These are phyloP conservation scores for Zophobas morio DNA, from an alignment of 1,140 invertebrate genomes.

Conservation along the genomic window DNA sequence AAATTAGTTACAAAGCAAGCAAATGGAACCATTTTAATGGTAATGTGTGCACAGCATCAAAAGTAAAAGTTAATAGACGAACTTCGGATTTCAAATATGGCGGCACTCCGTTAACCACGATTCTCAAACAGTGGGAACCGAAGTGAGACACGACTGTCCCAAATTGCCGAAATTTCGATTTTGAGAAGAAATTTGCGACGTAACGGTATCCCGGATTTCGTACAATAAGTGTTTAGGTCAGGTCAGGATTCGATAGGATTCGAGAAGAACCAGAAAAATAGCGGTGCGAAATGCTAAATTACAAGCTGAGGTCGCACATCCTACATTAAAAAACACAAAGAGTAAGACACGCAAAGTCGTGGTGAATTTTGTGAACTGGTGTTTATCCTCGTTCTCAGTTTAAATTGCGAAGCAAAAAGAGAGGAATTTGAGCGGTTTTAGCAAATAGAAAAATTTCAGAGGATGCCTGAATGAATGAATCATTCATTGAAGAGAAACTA, in stretches of 20 bases:
- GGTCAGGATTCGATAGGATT: constrained; percentile 9
- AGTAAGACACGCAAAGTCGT: constrained; percentile 15
- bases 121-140: not conserved
- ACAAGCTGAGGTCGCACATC: constrained; percentile 3
- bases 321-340: not conserved
- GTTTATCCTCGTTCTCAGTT: constrained; percentile 10
- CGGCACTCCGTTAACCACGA: not conserved
- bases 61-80: constrained; percentile 39
- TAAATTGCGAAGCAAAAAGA: not conserved
- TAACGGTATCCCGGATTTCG: too few species aligned
- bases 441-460: not conserved
- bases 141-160: not conserved
- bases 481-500: constrained; percentile 7
- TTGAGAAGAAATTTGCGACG: not conserved
- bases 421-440: not conserved
- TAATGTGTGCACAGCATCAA: not conserved
- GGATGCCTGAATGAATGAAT: constrained; percentile 4
- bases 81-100: not conserved
- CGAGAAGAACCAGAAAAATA: not conserved
- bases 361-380: constrained; percentile 1
- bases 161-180: not conserved
- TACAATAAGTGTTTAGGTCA: constrained; percentile 10
- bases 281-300: not conserved
- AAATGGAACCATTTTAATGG: not conserved
- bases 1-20: constrained; percentile 35